These are phyloP conservation scores for Ophiothrix spiculata DNA, from an alignment of 35 echinoderm and acorn worm genomes.

Conservation along the genomic window DNA sequence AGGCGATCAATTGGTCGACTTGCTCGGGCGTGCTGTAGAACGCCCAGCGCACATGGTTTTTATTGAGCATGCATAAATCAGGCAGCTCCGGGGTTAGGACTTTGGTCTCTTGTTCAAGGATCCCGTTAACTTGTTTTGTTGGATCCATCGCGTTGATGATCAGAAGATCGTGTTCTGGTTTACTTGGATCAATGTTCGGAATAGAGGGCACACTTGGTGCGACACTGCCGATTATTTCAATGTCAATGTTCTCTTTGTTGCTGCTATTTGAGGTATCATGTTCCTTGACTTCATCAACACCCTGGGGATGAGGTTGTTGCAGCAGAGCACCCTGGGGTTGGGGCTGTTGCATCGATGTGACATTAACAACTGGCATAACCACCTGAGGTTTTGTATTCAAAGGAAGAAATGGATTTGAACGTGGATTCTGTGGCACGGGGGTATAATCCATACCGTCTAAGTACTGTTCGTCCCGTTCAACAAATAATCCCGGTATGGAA, in stretches of 20 bases:
- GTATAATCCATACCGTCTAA: slow-evolving; percentile 41
- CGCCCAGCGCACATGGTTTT: slow-evolving; percentile 43
- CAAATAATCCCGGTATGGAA: slow-evolving; percentile 74
- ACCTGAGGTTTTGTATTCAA: not conserved
- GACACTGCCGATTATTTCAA: slow-evolving; percentile 9
- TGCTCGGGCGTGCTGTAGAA: slow-evolving; percentile 63
- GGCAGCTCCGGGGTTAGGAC: not conserved
- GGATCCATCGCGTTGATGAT: not conserved
- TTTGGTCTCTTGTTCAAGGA: slow-evolving; percentile 15
- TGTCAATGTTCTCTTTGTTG: slow-evolving; percentile 68
- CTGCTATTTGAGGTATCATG: slow-evolving; percentile 65
- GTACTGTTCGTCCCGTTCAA: slow-evolving; percentile 55
- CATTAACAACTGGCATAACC: not conserved
- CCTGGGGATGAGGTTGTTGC: not conserved
- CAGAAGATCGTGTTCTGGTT: no score
- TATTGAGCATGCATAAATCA: slow-evolving; percentile 10
- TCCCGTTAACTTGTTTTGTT: slow-evolving; percentile 20
- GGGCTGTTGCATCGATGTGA: no score
- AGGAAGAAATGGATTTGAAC: slow-evolving; percentile 5
- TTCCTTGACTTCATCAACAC: slow-evolving; percentile 24
- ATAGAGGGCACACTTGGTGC: not conserved
- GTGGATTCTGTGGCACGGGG: slow-evolving; percentile 29
- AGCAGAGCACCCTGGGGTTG: no score
- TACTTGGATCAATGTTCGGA: slow-evolving; percentile 3
- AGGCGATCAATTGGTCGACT: slow-evolving; percentile 50